Conservation (phyloP, 2,113 vertebrate genomes). For the Apteryx owenii region DNA sequence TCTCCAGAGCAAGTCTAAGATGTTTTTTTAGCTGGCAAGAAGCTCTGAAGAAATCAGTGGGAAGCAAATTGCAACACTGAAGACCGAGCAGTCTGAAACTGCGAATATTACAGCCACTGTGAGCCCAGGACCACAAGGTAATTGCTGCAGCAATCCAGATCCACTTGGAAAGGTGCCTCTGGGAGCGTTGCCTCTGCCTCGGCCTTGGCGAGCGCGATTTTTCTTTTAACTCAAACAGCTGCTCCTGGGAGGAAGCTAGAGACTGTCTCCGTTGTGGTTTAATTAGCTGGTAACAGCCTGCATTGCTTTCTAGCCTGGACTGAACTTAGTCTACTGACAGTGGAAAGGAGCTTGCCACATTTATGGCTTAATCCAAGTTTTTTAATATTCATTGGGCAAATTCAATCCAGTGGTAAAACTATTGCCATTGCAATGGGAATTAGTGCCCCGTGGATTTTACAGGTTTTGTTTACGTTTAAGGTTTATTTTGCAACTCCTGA, state of each 20-base stretch:
- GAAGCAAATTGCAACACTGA: not conserved
- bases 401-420: not conserved
- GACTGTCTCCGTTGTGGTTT: not conserved
- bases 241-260: not conserved
- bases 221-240: not conserved
- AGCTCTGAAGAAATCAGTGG: not conserved
- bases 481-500: not conserved
- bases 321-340: not conserved
- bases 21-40: not conserved
- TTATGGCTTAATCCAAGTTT: not conserved
- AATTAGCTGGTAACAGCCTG: not conserved
- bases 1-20: not conserved
- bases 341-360: not conserved
- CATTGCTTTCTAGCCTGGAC: not conserved
- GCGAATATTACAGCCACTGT: not conserved
- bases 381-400: not conserved
- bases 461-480: not conserved
- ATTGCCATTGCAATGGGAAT: not conserved
- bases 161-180: not conserved
- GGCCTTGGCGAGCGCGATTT: not conserved
- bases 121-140: not conserved
- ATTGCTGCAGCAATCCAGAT: not conserved
- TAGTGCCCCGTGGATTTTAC: not conserved
- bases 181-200: not conserved
- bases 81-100: not conserved